These are phyloP conservation scores for Caerostris darwini DNA, from an alignment of 1,140 invertebrate species.

Conservation along the genomic window DNA sequence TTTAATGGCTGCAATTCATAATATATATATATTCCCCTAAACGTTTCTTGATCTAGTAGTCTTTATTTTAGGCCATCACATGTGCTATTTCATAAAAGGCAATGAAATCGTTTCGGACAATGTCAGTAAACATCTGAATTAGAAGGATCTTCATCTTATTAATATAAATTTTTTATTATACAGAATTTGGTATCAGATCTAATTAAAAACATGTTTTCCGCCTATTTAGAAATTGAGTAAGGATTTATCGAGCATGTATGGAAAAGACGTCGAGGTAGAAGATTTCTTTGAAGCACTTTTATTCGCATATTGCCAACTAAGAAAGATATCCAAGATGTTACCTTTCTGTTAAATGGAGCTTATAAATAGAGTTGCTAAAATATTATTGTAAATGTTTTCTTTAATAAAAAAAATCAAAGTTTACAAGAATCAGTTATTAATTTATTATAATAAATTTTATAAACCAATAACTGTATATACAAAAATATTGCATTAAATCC, in stretches of 20 bases:
- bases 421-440: neutral
- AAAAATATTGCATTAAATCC: neutral
- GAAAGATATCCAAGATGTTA: conserved; percentile 38
- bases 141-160: too few relatives aligned
- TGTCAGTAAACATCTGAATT: too few relatives aligned
- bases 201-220: neutral
- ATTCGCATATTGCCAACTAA: neutral
- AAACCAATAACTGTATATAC: neutral
- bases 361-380: neutral
- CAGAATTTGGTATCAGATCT: neutral
- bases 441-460: neutral
- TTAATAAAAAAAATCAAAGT: neutral
- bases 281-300: conserved; percentile 12
- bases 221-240: conserved; percentile 33
- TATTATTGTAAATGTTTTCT: neutral
- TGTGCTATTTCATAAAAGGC: too few relatives aligned
- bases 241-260: conserved; percentile 17
- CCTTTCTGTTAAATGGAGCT: conserved; percentile 19
- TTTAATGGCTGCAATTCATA: too few relatives aligned
- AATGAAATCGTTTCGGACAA: too few relatives aligned
- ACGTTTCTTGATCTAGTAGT: too few relatives aligned
- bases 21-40: too few relatives aligned
- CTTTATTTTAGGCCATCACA: too few relatives aligned
- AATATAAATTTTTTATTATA: too few relatives aligned
- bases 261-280: neutral